These are phyloP conservation scores for Watsonalla cultraria DNA, from an alignment of 2,888 invertebrate species.

Conservation along the genomic window DNA sequence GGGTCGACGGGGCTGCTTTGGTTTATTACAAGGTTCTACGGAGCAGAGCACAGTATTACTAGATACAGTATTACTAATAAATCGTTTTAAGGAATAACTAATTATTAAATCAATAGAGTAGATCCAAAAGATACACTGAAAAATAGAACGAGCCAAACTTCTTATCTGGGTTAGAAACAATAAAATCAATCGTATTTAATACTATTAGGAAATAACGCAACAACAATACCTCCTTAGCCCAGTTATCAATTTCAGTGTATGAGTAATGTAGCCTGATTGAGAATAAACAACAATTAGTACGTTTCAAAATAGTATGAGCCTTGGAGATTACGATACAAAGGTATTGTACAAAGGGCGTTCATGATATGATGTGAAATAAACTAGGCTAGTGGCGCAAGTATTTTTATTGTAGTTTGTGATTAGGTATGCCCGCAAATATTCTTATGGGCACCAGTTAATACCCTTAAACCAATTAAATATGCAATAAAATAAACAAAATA, in stretches of 20 bases:
- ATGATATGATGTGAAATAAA: slow-evolving; percentile 22
- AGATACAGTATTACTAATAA: background rate
- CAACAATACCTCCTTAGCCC: background rate
- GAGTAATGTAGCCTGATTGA: slow-evolving; percentile 8
- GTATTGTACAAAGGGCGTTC: slow-evolving; percentile 29
- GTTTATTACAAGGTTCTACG: slow-evolving; percentile 30
- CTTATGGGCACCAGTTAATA: background rate
- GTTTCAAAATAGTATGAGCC: slow-evolving; percentile 23
- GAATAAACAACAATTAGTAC: slow-evolving; percentile 15
- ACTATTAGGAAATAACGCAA: background rate
- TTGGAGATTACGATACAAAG: slow-evolving; percentile 25
- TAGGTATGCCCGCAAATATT: background rate
- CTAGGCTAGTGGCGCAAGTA: slow-evolving; percentile 3
- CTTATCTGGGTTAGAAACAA: too few relatives aligned
- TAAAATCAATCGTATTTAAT: too few relatives aligned
- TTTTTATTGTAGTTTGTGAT: background rate
- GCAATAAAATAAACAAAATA: too few relatives aligned
- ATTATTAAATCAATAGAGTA: background rate
- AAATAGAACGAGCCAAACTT: too few relatives aligned
- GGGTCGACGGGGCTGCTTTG: slow-evolving; percentile 21
- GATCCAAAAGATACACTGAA: too few relatives aligned
- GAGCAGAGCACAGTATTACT: slow-evolving; percentile 3
- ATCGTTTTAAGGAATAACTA: too few relatives aligned
- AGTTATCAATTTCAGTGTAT: background rate
- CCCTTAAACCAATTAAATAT: background rate